Evolutionary conservation across 2,113 vertebrate genomes (phyloP).

Genomic region (Labrus mixtus): DNA sequence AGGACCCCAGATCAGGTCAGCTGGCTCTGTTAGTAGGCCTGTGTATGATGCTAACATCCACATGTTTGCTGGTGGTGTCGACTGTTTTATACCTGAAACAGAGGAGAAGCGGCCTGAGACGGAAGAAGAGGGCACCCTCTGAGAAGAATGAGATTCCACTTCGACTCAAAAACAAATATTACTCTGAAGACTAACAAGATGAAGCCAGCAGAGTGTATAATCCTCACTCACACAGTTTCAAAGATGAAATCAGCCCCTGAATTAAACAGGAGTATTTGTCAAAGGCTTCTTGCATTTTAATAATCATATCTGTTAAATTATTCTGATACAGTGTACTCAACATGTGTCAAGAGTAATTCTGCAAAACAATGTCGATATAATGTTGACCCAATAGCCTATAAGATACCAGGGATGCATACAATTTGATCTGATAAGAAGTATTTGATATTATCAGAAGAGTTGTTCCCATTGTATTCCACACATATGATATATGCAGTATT

Average conservation of each 20-base stretch:
- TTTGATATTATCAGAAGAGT: neutral
- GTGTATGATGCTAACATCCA: conserved; percentile 69
- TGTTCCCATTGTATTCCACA: neutral
- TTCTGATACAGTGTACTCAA: conserved; percentile 27
- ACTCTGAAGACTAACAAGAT: conserved; percentile 64
- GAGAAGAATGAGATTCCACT: conserved; percentile 75
- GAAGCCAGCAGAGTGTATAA: conserved; percentile 51
- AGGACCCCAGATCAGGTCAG: conserved; percentile 43
- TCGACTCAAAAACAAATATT: conserved; percentile 72
- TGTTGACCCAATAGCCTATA: neutral
- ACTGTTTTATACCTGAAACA: conserved; percentile 69
- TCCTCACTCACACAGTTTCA: conserved; percentile 48
- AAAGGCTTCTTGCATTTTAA: conserved; percentile 45
- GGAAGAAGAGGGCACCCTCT: conserved; percentile 11
- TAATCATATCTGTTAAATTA: conserved; percentile 14
- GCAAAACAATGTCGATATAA: conserved; percentile 13
- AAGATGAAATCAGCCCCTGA: conserved; percentile 46
- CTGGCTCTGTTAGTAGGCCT: conserved; percentile 65
- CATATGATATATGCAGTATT: neutral
- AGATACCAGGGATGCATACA: neutral
- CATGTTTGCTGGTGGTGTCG: conserved; percentile 65
- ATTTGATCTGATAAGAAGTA: conserved; percentile 21
- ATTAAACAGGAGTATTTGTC: conserved; percentile 56
- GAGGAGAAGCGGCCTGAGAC: conserved; percentile 35
- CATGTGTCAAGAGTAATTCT: conserved; percentile 19